phyloP scores from a whole-genome alignment of 1,140 invertebrate species.

The Drosophila arizonae region DNA sequence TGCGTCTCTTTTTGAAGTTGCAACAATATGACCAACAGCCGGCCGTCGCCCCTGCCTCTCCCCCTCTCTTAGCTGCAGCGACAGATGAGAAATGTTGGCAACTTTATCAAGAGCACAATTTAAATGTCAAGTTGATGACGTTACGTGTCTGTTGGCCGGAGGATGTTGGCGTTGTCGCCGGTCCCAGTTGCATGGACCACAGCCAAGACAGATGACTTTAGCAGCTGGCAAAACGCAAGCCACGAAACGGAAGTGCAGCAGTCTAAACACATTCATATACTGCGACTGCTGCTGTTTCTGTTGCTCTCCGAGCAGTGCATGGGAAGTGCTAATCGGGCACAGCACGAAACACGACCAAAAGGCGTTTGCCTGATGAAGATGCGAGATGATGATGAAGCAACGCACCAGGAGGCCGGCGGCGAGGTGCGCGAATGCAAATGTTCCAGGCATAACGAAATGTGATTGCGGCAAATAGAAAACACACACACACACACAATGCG shows the following conservation, averaged over 20 bases:
- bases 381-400: constrained; percentile 3
- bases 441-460: constrained; percentile 4
- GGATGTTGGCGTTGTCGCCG: constrained; percentile 31
- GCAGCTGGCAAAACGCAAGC: constrained; percentile 52
- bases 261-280: constrained; percentile 73
- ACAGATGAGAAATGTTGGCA: constrained; percentile 67
- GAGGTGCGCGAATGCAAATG: constrained; percentile 10
- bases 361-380: neutral
- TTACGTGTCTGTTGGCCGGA: constrained; percentile 67
- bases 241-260: constrained; percentile 73
- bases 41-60: neutral
- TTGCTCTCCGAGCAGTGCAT: constrained; percentile 31
- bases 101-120: constrained; percentile 79
- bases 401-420: neutral
- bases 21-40: constrained; percentile 58
- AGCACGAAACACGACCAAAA: constrained; percentile 61
- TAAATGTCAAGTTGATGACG: constrained; percentile 77
- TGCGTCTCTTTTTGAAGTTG: constrained; percentile 32
- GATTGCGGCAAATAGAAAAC: constrained; percentile 4
- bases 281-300: constrained; percentile 5
- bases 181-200: constrained; percentile 18
- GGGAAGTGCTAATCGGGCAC: constrained; percentile 74
- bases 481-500: neutral
- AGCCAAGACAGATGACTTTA: constrained; percentile 48
- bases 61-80: neutral